Conservation (phyloP, 2,888 invertebrate species). For the Oegoconia quadripuncta region DNA sequence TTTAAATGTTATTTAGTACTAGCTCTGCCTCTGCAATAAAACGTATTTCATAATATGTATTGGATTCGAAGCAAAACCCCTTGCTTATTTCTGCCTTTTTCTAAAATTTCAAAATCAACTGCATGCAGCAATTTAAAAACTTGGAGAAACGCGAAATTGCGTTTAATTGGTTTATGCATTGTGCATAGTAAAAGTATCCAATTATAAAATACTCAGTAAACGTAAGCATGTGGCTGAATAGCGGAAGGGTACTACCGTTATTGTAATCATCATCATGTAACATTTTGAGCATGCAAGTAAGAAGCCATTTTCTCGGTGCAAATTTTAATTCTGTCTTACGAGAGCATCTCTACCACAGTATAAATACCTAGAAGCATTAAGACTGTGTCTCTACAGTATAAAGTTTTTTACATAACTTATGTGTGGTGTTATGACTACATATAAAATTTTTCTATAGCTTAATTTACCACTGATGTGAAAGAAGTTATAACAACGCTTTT, state of each 20-base stretch:
- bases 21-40: conserved; percentile 29
- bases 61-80: neutral
- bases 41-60: neutral
- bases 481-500: too few relatives aligned
- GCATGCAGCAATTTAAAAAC: conserved; percentile 5
- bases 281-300: conserved; percentile 27
- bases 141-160: conserved; percentile 3
- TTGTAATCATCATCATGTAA: conserved; percentile 30
- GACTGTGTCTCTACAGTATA: too few relatives aligned
- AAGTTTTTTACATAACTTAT: too few relatives aligned
- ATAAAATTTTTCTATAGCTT: too few relatives aligned
- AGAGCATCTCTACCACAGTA: too few relatives aligned
- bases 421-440: too few relatives aligned
- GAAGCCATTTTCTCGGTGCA: conserved; percentile 19
- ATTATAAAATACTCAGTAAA: conserved; percentile 39
- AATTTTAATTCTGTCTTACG: too few relatives aligned
- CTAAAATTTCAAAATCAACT: too few relatives aligned
- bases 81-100: too few relatives aligned
- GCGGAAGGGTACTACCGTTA: conserved; percentile 37
- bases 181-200: conserved; percentile 38
- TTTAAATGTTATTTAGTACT: conserved; percentile 60
- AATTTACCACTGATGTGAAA: too few relatives aligned
- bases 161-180: conserved; percentile 29
- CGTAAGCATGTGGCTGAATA: conserved; percentile 28
- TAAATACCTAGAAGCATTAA: too few relatives aligned